Evolutionary conservation across 2,888 invertebrate genomes (phyloP), one percentile per base, ranked within the genome.

Genomic region (Eudemis profundana): DNA sequence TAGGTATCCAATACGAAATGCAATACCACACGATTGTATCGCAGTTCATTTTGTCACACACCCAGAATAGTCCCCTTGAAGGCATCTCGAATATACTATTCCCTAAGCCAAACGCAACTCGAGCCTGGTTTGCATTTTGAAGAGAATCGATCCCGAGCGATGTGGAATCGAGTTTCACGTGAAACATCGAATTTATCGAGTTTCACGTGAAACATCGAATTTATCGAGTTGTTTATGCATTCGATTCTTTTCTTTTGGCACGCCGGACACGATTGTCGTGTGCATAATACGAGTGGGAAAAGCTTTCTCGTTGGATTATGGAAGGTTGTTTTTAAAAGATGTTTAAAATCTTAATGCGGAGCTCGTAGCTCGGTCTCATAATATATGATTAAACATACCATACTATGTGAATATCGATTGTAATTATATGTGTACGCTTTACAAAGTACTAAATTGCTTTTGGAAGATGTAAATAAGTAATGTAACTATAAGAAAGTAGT

Each of bases 41-140:
- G 23, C 63, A 42, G 50, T 63, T 63, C 56, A 63, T 63, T 63
- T 56, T 63, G 63, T 57, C 63, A 63, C 49, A 50, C 42, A 38
- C 40, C 50, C 33, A 53, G 47, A 53, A 54, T 38, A 53, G 60
- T 72, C 74, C 73, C 70, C 23, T 69, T 71, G 74, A 77, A 77
- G 69, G 73, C 61, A 69, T 71, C 66, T 71, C 71, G 70, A 76
- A 76, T 78, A 77, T 75, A 76, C 71, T 70, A 76, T 76, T 79
- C 75, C 68, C 76, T 73, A 72, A 78, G 77, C 70, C 74, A 72
- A 72, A 74, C 71, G 72, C 70, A 69, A 77, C 71, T 72, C 73
- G 64, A 66, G 68, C 74, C 72, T 71, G 65, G 73, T 77, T 82
- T 76, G 82, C 78, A 84, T 83, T 76, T 71, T 79, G 80, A 81